Percentiles rank a stretch among this genome's conserved stretches.
These are phyloP conservation scores for Thymelicus sylvestris DNA, from an alignment of 2,888 invertebrate genomes.

Conservation along the genomic window DNA sequence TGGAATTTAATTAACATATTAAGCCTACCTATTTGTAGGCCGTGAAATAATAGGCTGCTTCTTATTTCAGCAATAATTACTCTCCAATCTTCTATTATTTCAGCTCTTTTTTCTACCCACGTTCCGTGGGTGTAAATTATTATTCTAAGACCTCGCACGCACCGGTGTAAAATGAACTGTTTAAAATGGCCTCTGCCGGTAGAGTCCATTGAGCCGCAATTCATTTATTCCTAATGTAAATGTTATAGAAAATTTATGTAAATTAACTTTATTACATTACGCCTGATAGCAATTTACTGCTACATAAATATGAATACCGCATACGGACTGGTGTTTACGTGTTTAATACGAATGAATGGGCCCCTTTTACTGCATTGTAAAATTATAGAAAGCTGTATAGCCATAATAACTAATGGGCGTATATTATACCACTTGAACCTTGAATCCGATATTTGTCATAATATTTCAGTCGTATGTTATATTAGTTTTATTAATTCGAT, in stretches of 20 bases:
- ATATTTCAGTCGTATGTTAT: slow-evolving; percentile 41
- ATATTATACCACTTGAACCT: slow-evolving; percentile 39
- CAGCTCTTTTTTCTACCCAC: slow-evolving; percentile 36
- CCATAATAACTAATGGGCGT: slow-evolving; percentile 27
- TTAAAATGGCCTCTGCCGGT: slow-evolving; percentile 40
- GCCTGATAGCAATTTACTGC: slow-evolving; percentile 71
- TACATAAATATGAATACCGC: slow-evolving; percentile 73
- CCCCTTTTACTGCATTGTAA: slow-evolving; percentile 50
- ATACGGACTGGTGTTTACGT: slow-evolving; percentile 55
- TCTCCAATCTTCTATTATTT: slow-evolving; percentile 20
- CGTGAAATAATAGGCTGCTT: too few species aligned
- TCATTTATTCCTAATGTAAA: slow-evolving; percentile 80
- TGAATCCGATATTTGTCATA: slow-evolving; percentile 44
- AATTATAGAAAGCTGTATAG: slow-evolving; percentile 52
- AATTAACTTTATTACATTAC: slow-evolving; percentile 80
- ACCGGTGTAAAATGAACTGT: slow-evolving; percentile 40
- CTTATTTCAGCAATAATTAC: too few species aligned
- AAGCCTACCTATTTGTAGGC: too few species aligned
- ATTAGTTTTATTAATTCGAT: slow-evolving; percentile 38
- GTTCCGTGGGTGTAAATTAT: slow-evolving; percentile 47
- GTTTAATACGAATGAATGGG: slow-evolving; percentile 54
- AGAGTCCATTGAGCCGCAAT: slow-evolving; percentile 61
- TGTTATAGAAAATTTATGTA: slow-evolving; percentile 82
- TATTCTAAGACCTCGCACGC: slow-evolving; percentile 43
- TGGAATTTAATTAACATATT: too few species aligned